Conservation (phyloP, 1,140 invertebrate species). For the Drosophila ambigua region DNA sequence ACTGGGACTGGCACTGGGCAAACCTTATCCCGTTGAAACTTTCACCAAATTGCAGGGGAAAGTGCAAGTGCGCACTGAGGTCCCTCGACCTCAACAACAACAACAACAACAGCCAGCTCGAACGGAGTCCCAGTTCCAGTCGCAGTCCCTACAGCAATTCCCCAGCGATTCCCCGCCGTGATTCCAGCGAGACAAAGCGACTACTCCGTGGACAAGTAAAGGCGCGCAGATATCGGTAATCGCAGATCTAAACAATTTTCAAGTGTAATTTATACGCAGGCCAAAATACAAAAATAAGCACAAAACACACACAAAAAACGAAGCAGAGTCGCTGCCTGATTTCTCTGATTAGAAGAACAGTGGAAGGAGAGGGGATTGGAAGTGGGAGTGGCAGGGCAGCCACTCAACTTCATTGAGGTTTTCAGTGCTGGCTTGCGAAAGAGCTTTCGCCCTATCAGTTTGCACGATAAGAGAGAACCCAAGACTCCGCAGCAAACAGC, state of each 20-base stretch:
- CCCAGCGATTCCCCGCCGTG: too few species aligned
- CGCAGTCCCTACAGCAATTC: too few species aligned
- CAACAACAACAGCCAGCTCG: too few species aligned
- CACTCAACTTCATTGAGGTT: slow-evolving; percentile 63
- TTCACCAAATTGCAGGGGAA: slow-evolving; percentile 52
- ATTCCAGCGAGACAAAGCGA: slow-evolving; percentile 40
- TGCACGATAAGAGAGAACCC: slow-evolving; percentile 60
- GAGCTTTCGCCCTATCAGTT: slow-evolving; percentile 65
- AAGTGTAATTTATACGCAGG: slow-evolving; percentile 55
- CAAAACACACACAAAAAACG: slow-evolving; percentile 2
- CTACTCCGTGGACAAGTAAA: slow-evolving; percentile 14
- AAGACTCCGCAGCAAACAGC: slow-evolving; percentile 12
- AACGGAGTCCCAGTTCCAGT: neutral
- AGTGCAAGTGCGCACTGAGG: neutral
- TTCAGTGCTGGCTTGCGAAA: slow-evolving; percentile 35
- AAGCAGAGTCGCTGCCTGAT: slow-evolving; percentile 57
- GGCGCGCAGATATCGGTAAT: slow-evolving; percentile 33
- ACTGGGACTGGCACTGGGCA: too few species aligned
- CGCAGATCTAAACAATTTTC: slow-evolving; percentile 53
- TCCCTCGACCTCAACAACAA: neutral
- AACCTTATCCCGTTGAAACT: slow-evolving; percentile 14
- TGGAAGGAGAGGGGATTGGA: too few species aligned
- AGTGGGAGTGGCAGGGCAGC: too few species aligned
- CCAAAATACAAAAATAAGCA: slow-evolving; percentile 21
- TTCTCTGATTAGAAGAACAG: slow-evolving; percentile 45